Evolutionary conservation across 1,140 invertebrate genomes (phyloP).

Genomic region (Calephelis virginiensis): DNA sequence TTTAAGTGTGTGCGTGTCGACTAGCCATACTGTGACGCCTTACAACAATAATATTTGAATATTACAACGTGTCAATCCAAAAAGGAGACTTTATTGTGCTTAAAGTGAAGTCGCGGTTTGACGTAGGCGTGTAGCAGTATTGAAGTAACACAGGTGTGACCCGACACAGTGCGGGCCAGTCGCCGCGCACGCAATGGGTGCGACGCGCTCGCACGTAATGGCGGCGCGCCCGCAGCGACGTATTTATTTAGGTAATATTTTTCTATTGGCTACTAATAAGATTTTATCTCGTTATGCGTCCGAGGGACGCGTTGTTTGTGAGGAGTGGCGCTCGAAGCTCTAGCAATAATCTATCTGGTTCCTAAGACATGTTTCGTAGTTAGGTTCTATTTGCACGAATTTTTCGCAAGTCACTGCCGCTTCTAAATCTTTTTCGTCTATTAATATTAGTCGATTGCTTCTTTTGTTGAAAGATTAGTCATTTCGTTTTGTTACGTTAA

Average conservation of each 20-base stretch:
- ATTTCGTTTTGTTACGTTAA: conserved; percentile 63
- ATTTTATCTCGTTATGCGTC: conserved; percentile 67
- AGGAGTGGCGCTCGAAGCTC: conserved; percentile 60
- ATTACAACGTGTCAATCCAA: no score
- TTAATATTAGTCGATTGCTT: conserved; percentile 57
- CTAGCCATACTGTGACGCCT: no score
- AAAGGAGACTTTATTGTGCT: no score
- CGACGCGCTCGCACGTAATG: not conserved
- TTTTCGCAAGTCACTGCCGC: conserved; percentile 74
- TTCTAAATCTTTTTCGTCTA: conserved; percentile 62
- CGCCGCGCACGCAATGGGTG: not conserved
- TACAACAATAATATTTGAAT: no score
- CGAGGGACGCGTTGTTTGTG: conserved; percentile 48
- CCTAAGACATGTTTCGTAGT: conserved; percentile 77
- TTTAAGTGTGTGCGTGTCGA: no score
- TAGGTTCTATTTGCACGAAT: conserved; percentile 76
- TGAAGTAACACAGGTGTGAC: not conserved
- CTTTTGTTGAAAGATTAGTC: conserved; percentile 58
- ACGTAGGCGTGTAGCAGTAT: no score
- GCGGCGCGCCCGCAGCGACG: conserved; percentile 53
- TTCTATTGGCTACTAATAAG: conserved; percentile 77
- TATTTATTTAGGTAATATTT: conserved; percentile 78
- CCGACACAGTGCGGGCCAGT: not conserved
- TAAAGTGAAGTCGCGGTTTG: no score
- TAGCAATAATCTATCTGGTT: conserved; percentile 79